Conservation (phyloP, 2,888 invertebrate species). For the Abrostola triplasia region DNA sequence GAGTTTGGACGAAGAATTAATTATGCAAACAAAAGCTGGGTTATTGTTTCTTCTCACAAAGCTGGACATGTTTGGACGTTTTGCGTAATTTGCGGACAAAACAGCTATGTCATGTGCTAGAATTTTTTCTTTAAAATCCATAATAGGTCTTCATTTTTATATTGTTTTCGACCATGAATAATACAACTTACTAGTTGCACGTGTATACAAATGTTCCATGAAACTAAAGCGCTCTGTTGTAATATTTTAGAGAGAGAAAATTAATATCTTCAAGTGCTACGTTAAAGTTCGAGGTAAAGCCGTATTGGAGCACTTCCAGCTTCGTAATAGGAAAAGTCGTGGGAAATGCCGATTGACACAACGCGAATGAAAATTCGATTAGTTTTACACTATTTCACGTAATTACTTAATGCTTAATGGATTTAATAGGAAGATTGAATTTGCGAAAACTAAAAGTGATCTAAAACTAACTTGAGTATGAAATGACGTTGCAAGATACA, state of each 20-base stretch:
- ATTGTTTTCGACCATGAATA: constrained; percentile 25
- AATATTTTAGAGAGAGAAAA: constrained; percentile 34
- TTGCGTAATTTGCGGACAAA: constrained; percentile 84
- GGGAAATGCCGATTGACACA: constrained; percentile 52
- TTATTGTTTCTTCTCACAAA: constrained; percentile 81
- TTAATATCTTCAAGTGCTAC: constrained; percentile 51
- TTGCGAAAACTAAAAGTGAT: constrained; percentile 9
- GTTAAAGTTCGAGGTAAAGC: constrained; percentile 57
- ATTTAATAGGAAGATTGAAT: constrained; percentile 24
- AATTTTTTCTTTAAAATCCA: constrained; percentile 37
- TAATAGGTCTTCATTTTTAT: constrained; percentile 32
- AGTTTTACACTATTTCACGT: constrained; percentile 33
- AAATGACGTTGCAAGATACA: constrained; percentile 19
- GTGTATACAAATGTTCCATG: constrained; percentile 26
- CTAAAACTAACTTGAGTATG: constrained; percentile 13
- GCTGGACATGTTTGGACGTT: constrained; percentile 81
- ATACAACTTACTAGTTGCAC: constrained; percentile 22
- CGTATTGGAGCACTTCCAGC: constrained; percentile 63
- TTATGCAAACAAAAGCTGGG: constrained; percentile 83
- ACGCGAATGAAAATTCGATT: constrained; percentile 58
- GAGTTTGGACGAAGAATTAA: constrained; percentile 80
- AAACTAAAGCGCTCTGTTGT: constrained; percentile 9
- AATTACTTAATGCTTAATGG: constrained; percentile 6
- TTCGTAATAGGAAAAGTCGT: constrained; percentile 65
- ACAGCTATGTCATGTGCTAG: constrained; percentile 68